These are phyloP conservation scores for Dynastes maya DNA, from an alignment of 2,888 invertebrate genomes.

Conservation along the genomic window DNA sequence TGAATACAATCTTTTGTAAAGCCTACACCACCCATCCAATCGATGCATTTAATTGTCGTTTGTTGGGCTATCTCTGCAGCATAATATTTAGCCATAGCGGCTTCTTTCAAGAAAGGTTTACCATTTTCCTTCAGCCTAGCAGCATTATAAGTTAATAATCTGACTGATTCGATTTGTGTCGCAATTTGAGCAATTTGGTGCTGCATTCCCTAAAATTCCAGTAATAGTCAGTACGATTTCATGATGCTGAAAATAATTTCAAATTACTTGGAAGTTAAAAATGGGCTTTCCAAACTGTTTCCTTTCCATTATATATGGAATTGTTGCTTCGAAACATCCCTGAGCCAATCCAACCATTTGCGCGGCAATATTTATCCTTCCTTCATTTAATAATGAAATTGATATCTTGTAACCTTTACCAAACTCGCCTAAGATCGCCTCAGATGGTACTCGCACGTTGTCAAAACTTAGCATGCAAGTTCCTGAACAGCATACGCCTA, in stretches of 20 bases:
- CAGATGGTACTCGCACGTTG: constrained; percentile 90
- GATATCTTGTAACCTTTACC: constrained; percentile 98
- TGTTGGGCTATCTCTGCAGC: constrained; percentile 90
- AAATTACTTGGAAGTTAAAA: constrained; percentile 87
- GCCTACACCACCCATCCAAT: constrained; percentile 98
- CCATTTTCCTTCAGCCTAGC: constrained; percentile 91
- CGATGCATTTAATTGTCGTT: constrained; percentile 93
- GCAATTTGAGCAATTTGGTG: constrained; percentile 94
- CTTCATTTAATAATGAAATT: constrained; percentile 95
- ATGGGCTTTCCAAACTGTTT: constrained; percentile 94
- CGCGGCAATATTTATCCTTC: constrained; percentile 89
- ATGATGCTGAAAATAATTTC: neutral
- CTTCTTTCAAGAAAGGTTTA: constrained; percentile 89
- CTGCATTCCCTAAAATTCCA: constrained; percentile 84
- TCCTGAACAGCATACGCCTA: constrained; percentile 93
- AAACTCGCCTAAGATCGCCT: constrained; percentile 87
- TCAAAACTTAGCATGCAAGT: constrained; percentile 97
- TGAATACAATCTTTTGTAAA: constrained; percentile 96
- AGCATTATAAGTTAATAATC: constrained; percentile 94
- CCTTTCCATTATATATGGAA: constrained; percentile 94
- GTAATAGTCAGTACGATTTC: neutral
- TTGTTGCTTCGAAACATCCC: constrained; percentile 95
- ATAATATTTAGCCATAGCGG: constrained; percentile 96
- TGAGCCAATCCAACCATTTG: constrained; percentile 97
- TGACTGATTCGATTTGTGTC: constrained; percentile 91